A percentile compares a stretch with the other conserved stretches of the same genome.
phyloP scores from a whole-genome alignment of 1,140 invertebrate species.

The Drosophila erecta region DNA sequence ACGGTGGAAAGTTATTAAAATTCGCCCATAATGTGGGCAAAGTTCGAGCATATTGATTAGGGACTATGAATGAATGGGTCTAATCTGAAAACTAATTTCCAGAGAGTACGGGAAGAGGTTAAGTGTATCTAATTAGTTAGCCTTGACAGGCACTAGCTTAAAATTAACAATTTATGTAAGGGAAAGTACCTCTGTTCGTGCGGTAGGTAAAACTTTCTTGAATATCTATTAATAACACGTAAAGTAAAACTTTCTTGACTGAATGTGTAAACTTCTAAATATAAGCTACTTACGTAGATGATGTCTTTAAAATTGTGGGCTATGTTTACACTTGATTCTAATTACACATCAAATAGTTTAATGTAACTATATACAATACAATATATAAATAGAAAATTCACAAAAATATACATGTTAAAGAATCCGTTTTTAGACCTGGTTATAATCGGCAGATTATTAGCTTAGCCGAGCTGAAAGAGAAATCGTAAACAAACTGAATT shows the following conservation, averaged over 20 bases:
- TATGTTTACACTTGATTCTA: background rate
- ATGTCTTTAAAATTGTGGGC: too few species aligned
- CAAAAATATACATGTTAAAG: background rate
- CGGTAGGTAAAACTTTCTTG: too few species aligned
- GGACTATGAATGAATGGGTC: constrained; percentile 32
- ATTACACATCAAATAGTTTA: background rate
- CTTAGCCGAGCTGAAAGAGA: background rate
- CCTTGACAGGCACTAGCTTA: background rate
- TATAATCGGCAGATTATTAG: background rate
- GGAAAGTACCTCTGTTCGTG: background rate
- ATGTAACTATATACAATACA: background rate
- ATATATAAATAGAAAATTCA: background rate
- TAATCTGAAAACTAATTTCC: constrained; percentile 13
- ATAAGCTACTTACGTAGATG: too few species aligned
- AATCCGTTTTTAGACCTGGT: background rate
- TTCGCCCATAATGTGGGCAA: constrained; percentile 33
- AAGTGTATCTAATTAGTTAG: constrained; percentile 9
- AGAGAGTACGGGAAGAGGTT: too few species aligned
- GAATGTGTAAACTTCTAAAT: too few species aligned
- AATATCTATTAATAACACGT: too few species aligned
- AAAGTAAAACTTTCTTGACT: too few species aligned
- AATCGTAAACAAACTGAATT: constrained; percentile 28
- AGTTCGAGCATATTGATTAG: constrained; percentile 45
- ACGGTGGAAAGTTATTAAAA: constrained; percentile 49
- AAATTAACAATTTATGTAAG: background rate